Conservation (phyloP, 2,113 vertebrate species). For the Gasterosteus nipponicus region DNA sequence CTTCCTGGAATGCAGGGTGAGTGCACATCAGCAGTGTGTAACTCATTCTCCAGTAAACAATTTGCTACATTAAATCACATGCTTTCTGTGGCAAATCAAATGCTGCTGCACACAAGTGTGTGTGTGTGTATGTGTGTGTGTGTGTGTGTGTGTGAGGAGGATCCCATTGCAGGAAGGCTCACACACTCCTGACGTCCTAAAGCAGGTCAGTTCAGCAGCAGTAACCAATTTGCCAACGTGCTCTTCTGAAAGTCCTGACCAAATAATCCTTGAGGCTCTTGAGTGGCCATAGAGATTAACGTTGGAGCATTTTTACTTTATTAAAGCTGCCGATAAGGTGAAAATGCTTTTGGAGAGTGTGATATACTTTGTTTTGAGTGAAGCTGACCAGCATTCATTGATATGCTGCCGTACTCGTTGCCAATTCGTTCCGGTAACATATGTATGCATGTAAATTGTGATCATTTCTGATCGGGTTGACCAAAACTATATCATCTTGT, state of each 20-base stretch:
- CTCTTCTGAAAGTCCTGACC: neutral
- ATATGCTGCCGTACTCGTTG: neutral
- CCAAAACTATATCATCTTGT: neutral
- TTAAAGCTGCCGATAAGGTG: no score
- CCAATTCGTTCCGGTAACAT: neutral
- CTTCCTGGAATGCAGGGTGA: accelerated
- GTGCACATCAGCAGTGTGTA: neutral
- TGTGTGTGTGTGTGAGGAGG: neutral
- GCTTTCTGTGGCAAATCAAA: neutral
- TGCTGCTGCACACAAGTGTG: neutral
- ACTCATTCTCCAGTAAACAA: neutral
- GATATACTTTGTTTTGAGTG: neutral
- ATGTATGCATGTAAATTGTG: neutral
- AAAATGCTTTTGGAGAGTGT: neutral
- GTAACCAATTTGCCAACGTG: neutral
- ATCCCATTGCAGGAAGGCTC: neutral
- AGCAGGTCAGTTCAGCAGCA: constrained; percentile 36
- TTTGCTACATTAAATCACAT: neutral
- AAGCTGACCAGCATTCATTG: neutral
- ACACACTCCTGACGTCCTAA: neutral
- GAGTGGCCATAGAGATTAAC: neutral
- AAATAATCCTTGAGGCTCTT: neutral
- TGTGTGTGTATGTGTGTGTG: neutral
- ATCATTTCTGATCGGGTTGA: neutral
- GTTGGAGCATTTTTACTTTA: neutral